These are phyloP conservation scores for Balearica regulorum DNA, from an alignment of 2,797 vertebrate species.

Conservation along the genomic window DNA sequence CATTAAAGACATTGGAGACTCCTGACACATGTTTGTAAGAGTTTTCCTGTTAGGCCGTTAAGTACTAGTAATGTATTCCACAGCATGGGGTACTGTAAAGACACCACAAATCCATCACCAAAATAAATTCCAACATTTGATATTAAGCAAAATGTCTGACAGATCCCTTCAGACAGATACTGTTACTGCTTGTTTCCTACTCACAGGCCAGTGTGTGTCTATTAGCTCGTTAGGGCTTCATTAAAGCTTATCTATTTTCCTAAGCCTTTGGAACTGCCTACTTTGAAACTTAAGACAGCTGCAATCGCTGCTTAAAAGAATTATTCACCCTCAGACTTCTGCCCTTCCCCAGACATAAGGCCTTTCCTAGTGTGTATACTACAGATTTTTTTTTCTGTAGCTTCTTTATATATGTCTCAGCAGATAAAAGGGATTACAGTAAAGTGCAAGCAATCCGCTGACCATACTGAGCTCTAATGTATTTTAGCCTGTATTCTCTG, in stretches of 20 bases:
- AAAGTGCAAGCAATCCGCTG: background rate
- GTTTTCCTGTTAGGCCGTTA: background rate
- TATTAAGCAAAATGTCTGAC: background rate
- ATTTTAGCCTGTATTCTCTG: background rate
- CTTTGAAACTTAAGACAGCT: background rate
- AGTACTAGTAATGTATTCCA: background rate
- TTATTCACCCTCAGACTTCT: background rate
- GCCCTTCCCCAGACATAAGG: background rate
- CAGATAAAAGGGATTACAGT: background rate
- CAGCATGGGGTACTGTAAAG: background rate
- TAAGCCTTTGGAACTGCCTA: background rate
- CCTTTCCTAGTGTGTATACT: background rate
- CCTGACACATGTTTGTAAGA: accelerated
- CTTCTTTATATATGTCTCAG: background rate
- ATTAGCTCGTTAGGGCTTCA: background rate
- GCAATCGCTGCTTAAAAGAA: background rate
- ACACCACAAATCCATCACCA: background rate
- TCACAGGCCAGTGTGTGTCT: background rate
- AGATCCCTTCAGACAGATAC: background rate
- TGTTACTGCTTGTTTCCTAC: background rate
- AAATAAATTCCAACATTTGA: background rate
- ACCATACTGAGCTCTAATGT: background rate
- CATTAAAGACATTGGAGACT: background rate
- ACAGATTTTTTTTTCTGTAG: background rate
- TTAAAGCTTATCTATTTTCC: background rate